Evolutionary conservation across 2,797 vertebrate genomes (phyloP), one percentile per base, ranked within the genome.

Genomic region (Xenopus petersii): DNA sequence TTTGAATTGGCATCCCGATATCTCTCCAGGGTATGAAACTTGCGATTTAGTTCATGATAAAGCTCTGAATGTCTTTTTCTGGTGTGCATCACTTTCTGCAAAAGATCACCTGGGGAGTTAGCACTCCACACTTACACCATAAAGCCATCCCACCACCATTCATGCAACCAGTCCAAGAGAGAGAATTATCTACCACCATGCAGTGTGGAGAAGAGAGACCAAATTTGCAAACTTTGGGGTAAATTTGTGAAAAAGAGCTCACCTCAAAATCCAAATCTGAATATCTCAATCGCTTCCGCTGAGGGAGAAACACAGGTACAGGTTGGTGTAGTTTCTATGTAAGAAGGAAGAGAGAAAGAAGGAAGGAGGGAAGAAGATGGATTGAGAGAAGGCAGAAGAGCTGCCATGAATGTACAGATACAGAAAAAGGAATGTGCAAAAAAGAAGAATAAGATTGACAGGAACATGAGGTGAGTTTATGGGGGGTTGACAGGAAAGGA

Each of bases 71-170:
- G 98, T 88, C 98, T 95, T 88, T 99, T 98, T 92, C 96, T 94
- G 83, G 98, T 99, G 89, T 98, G 98, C 98, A 99, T 99, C 94
- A 99, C 97, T 94, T 98, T 99, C 98, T 99, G 92, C 80, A 82
- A 84, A 80, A 79, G 74, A 79, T 76, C 71, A 74, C 60, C 76
- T 79, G 36, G 60, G 62, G 54, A 42, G 47, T 79, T 63, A 79
- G 36, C 66, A 78, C n/a, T 21, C 10, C 21, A 60, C 60, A 58
- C 55, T 49, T 55, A 64, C 48, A 55, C 5, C 33, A 56, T 24
- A 16, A 16, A 56, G 54, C 54, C n/a, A 12, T 13, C 64, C n/a
- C 36, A 11, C 26, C 26, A 30, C 68, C 54, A 36, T 60, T 36
- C 36, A 70, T 70, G 68, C 56, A 46, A 17, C 15, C 30, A 46